Evolutionary conservation across 2,888 invertebrate genomes (phyloP).

Genomic region (Melanotus villosus): DNA sequence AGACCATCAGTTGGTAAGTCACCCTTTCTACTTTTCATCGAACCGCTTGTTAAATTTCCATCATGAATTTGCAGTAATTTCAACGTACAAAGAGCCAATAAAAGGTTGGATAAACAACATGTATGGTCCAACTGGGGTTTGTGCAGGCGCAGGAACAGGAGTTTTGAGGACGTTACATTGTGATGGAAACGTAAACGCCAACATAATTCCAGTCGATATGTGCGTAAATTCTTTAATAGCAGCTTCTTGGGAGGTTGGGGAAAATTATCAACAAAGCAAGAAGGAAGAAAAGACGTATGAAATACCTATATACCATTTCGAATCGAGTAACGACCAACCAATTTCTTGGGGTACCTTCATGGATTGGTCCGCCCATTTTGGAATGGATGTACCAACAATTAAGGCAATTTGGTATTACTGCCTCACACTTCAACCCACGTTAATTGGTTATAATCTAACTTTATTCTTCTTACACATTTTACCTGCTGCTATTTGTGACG

Average conservation of each 20-base stretch:
- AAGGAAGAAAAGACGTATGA: conserved; percentile 57
- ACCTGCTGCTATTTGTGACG: conserved; percentile 77
- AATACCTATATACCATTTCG: conserved; percentile 88
- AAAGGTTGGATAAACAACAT: conserved; percentile 93
- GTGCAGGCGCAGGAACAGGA: conserved; percentile 83
- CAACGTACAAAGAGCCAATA: conserved; percentile 81
- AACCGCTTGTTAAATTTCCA: not conserved
- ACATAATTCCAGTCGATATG: conserved; percentile 84
- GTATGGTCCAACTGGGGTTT: conserved; percentile 88
- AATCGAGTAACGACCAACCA: conserved; percentile 87
- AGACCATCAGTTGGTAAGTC: conserved; percentile 85
- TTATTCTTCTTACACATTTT: conserved; percentile 77
- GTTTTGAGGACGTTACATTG: conserved; percentile 82
- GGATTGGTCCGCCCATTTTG: conserved; percentile 72
- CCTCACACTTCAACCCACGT: conserved; percentile 75
- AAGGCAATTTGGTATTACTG: conserved; percentile 81
- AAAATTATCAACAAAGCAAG: conserved; percentile 45
- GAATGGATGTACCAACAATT: conserved; percentile 72
- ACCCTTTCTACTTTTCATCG: not conserved
- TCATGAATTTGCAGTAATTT: conserved; percentile 69
- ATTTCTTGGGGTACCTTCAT: conserved; percentile 84
- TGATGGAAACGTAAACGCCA: conserved; percentile 78
- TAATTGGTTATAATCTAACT: conserved; percentile 73
- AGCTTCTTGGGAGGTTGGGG: conserved; percentile 79
- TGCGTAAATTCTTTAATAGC: conserved; percentile 87